Evolutionary conservation across 2,113 vertebrate genomes (phyloP), one percentile per base, ranked within the genome.

Genomic region (Alexandromys fortis): DNA sequence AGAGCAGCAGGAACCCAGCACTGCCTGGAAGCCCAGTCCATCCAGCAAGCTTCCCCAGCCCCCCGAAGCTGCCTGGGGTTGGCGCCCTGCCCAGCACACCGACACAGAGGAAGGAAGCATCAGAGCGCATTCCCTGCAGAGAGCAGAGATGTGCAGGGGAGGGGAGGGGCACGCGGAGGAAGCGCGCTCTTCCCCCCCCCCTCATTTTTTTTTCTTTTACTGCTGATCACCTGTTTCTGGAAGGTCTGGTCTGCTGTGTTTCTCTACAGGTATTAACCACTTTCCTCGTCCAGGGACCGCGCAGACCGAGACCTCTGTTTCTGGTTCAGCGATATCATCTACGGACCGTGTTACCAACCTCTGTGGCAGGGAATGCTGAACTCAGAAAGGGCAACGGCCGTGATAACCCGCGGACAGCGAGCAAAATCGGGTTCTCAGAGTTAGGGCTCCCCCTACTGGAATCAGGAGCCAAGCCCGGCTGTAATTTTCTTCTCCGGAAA

Each of bases 361-460:
- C 73, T 16, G 68, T 4, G 87, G 67, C 89, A 0, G 38, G 47
- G 13, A 42, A 63, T 1, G 77, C 76, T 26, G 30, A 91, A 13
- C 45, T 38, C 3, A 49, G 65, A 70, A 73, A 86, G 89, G 65
- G 49, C 78, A 45, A 24, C 67, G 22, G 38, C 1, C 0, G 7
- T 0, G 47, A 3, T 24, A 3, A 73, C 73, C 1, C 16, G 94
- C 73, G 45, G 70, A 70, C 42, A 3, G 63, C 3, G 75, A 91
- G 42, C 78, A 14, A 35, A 0, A 68, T 67, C 87, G 93, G 85
- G 98, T 99, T 98, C 95, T 94, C 98, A 95, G 98, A 98, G 97
- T 95, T 97, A 98, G 98, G 98, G 98, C 98, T 98, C 98, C 98
- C 98, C 98, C 98, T 98, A 98, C 98, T 98, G 98, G 97, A 95